phyloP scores from a whole-genome alignment of 2,113 vertebrate genomes.

The Tympanuchus pallidicinctus region DNA sequence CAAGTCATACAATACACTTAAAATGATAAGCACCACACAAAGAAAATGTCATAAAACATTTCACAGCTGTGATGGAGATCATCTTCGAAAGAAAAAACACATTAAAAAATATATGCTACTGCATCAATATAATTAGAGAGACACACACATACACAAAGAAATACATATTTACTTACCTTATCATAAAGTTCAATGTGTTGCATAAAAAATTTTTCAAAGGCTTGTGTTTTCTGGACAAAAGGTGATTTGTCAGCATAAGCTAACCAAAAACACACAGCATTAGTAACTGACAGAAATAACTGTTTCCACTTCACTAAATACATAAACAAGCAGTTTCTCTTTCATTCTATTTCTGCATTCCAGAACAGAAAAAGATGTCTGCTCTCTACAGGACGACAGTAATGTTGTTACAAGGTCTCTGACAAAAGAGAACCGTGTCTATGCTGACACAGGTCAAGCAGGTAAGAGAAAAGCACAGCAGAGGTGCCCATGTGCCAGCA shows the following conservation, averaged over 20 bases:
- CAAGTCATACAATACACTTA: not conserved
- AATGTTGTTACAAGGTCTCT: not conserved
- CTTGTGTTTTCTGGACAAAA: constrained; percentile 89
- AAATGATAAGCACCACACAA: not conserved
- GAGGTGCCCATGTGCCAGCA: not conserved
- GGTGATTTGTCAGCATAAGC: constrained; percentile 87
- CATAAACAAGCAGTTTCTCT: not conserved
- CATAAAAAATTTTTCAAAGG: constrained; percentile 92
- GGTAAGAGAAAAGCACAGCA: too few species aligned
- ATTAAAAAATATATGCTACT: not conserved
- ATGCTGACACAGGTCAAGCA: not conserved
- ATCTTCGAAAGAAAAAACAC: not conserved
- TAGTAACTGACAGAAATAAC: not conserved
- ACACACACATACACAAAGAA: not conserved
- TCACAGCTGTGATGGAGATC: not conserved
- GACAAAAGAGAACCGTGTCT: not conserved
- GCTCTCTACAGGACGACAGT: not conserved
- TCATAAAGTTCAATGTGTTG: constrained; percentile 91
- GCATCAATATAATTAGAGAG: not conserved
- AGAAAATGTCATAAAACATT: not conserved
- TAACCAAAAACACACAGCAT: constrained; percentile 67
- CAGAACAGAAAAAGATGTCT: not conserved
- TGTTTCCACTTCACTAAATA: not conserved
- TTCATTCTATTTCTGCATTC: not conserved
- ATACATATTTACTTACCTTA: constrained; percentile 80